Conservation (phyloP, 2,113 vertebrate species). For the Tamias sibiricus region DNA sequence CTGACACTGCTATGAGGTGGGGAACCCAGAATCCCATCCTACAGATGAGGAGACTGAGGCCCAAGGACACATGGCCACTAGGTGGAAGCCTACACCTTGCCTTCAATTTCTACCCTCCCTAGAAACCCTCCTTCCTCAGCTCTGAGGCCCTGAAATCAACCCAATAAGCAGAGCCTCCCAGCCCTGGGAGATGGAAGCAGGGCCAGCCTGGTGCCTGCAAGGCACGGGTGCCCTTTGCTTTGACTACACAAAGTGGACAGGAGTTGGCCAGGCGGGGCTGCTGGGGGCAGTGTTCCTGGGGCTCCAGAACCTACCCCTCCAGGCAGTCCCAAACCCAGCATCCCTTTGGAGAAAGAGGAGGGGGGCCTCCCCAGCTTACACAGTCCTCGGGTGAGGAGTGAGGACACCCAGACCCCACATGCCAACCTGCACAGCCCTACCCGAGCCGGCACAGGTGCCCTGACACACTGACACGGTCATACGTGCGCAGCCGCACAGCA, state of each 20-base stretch:
- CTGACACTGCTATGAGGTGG: neutral
- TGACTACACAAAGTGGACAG: neutral
- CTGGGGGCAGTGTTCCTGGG: rapidly evolving
- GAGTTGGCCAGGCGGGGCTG: neutral
- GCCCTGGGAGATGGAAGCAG: neutral
- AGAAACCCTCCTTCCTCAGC: neutral
- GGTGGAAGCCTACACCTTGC: constrained; percentile 49
- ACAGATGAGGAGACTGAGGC: constrained; percentile 39
- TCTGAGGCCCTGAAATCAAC: neutral
- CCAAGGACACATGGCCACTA: constrained; percentile 28
- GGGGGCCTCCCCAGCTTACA: neutral
- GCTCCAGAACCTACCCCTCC: neutral
- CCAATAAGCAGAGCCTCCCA: neutral
- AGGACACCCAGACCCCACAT: neutral
- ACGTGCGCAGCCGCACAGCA: constrained; percentile 66
- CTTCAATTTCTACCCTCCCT: neutral
- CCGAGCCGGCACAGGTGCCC: constrained; percentile 61
- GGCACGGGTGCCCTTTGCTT: neutral
- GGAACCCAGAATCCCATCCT: neutral
- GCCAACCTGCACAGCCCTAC: constrained; percentile 16
- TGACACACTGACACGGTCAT: constrained; percentile 67
- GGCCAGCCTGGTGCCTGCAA: neutral
- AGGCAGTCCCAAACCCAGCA: neutral
- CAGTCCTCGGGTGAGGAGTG: neutral
- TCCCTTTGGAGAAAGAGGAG: neutral